A percentile compares a stretch with the other conserved stretches of the same genome.
Conservation (phyloP, 2,113 vertebrate species). For the Burhinus bistriatus region DNA sequence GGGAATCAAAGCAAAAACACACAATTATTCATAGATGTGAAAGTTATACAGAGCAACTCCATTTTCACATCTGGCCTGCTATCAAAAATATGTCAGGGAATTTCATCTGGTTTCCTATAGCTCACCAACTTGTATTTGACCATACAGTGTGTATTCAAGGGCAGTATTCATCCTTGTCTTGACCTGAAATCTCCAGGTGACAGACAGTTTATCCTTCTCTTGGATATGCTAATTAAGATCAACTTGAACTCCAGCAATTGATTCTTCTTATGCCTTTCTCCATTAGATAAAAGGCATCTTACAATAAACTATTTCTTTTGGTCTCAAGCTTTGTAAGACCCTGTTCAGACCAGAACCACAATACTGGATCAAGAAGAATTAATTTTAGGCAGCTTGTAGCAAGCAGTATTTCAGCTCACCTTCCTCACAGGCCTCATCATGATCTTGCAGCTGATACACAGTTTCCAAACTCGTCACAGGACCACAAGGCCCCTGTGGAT, state of each 20-base stretch:
- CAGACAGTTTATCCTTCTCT: background rate
- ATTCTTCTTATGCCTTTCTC: background rate
- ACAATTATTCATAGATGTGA: background rate
- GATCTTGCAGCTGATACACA: conserved; percentile 76
- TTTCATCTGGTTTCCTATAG: background rate
- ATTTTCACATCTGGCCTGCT: background rate
- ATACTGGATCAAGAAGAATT: background rate
- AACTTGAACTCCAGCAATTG: background rate
- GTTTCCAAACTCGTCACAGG: conserved; percentile 66
- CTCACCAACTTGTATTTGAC: background rate
- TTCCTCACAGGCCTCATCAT: conserved; percentile 81
- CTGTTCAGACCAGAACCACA: background rate
- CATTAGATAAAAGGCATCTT: background rate
- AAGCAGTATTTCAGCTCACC: conserved; percentile 71
- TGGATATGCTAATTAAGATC: background rate
- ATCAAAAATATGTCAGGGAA: background rate
- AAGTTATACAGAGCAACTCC: background rate
- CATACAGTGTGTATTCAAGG: background rate
- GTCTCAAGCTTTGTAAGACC: background rate
- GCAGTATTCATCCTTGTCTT: background rate
- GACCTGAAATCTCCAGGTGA: background rate
- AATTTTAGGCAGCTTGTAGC: background rate
- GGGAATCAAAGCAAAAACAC: background rate
- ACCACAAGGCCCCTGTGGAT: conserved; percentile 1
- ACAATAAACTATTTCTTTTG: background rate